Conservation (phyloP, 2,797 vertebrate genomes). For the Acridotheres tristis region DNA sequence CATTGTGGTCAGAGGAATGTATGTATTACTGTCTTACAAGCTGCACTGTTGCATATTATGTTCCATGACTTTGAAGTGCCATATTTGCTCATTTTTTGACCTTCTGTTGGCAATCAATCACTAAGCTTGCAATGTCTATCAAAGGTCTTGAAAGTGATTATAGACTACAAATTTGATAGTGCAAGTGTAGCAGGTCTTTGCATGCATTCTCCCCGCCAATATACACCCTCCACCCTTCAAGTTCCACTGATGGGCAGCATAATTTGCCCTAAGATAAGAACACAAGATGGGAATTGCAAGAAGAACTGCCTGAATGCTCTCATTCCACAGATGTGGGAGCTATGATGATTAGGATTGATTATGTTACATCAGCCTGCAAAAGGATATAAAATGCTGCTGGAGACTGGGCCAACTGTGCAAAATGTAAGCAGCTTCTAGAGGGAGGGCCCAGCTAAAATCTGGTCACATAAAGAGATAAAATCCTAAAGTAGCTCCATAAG, state of each 20-base stretch:
- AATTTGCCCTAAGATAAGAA: background rate
- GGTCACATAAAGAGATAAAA: background rate
- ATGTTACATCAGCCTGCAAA: background rate
- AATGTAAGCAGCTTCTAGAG: background rate
- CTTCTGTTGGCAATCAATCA: background rate
- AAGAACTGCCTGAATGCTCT: background rate
- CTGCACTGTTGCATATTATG: background rate
- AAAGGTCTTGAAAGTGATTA: background rate
- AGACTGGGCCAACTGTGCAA: background rate
- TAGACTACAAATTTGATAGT: background rate
- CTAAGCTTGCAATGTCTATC: background rate
- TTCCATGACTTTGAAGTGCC: background rate
- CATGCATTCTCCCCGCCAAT: accelerated
- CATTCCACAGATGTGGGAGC: no score
- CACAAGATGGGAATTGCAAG: background rate
- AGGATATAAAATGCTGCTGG: background rate
- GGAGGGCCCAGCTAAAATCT: background rate
- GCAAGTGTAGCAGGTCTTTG: accelerated
- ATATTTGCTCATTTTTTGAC: accelerated
- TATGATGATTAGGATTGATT: background rate
- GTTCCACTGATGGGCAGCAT: no score
- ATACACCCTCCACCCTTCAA: accelerated
- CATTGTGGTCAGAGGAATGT: background rate
- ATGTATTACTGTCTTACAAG: background rate
- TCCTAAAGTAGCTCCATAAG: background rate